Base-by-base conservation (phyloP, 2,797 vertebrate species). In the Chelmon rostratus region DNA sequence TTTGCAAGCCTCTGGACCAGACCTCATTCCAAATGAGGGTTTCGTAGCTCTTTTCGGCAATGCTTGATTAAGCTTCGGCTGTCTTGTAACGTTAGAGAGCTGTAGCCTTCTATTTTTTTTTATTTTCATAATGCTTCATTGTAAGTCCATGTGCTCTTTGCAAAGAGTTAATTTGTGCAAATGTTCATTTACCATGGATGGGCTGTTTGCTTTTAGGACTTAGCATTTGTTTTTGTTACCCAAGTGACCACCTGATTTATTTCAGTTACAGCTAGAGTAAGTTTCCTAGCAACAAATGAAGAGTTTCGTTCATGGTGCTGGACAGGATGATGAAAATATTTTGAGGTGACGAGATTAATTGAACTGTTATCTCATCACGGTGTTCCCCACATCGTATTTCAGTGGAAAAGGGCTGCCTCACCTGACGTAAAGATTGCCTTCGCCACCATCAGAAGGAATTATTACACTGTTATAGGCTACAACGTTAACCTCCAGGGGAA, bases 1-100 rank as follows among this genome's bases (percentile, higher is more conserved):
- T 93, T 89, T 86, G 59, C 87, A 84, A 81, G 70, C 78, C 86
- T 79, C 50, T 87, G 78, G n/a, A 82, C 86, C 74, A 91, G 84
- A 81, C 86, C 70, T 89, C 65, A 66, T 87, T 91, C 88, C 58
- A 86, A 83, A 87, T 91, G 81, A 84, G 66, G 76, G 67, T 59
- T 85, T 76, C 62, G 52, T 74, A 73, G 68, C 79, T 80, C 50
- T 82, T 83, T 89, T 62, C 76, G 61, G 68, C 63, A 42, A 57
- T 69, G 84, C 79, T 79, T 78, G 67, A 85, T 83, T 87, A 84
- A 71, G 79, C 79, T 73, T 57, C 4, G 50, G 52, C 66, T 84
- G 66, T 52, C 66, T 42, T 71, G 21, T 71, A 68, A 71, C 70
- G 57, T 78, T 52, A 62, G 72, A 65, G 50, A 77, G 62, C 66